Evolutionary conservation across 2,888 invertebrate species (phyloP).

Genomic region (Limnephilus auricula): DNA sequence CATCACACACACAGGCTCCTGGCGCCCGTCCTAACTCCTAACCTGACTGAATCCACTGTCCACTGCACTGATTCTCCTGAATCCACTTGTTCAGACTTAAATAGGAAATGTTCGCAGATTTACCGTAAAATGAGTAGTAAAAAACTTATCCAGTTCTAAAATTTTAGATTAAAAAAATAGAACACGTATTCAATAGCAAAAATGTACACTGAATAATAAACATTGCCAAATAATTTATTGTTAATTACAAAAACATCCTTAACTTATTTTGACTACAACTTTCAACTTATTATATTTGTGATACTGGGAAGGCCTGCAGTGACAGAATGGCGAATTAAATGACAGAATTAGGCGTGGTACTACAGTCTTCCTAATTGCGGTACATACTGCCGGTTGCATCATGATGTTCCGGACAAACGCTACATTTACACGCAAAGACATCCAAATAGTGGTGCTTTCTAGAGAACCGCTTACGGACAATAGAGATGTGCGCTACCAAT

Average conservation of each 20-base stretch:
- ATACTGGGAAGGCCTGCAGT: conserved; percentile 58
- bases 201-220: conserved; percentile 66
- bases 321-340: conserved; percentile 16
- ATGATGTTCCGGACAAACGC: background rate
- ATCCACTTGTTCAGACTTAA: conserved; percentile 63
- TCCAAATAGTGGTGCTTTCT: background rate
- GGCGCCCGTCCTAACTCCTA: conserved; percentile 56
- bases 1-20: background rate
- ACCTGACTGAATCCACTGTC: conserved; percentile 62
- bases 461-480: conserved; percentile 44
- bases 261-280: conserved; percentile 63
- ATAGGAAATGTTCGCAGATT: conserved; percentile 65
- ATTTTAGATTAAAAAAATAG: conserved; percentile 66
- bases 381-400: background rate
- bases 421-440: background rate
- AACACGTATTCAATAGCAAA: conserved; percentile 66
- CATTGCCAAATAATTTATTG: conserved; percentile 64
- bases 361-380: conserved; percentile 18
- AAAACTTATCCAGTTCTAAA: conserved; percentile 65
- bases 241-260: conserved; percentile 66
- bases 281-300: conserved; percentile 59
- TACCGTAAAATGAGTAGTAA: conserved; percentile 65
- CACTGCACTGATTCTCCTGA: conserved; percentile 44
- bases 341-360: background rate
- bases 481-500: conserved; percentile 63